These are phyloP conservation scores for Erebia palarica DNA, from an alignment of 2,888 invertebrate genomes.

Conservation along the genomic window DNA sequence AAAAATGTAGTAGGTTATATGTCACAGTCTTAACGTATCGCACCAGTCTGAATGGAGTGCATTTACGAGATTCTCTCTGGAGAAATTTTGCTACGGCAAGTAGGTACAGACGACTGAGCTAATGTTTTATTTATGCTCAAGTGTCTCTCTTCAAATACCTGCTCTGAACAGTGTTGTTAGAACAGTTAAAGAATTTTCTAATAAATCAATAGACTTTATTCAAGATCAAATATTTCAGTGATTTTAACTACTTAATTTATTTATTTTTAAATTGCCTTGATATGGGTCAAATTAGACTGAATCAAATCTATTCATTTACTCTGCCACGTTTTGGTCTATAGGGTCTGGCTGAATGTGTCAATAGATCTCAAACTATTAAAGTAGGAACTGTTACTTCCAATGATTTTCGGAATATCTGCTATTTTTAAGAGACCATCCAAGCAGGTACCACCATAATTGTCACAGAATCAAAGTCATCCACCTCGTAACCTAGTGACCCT, in stretches of 20 bases:
- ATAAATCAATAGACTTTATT: neutral
- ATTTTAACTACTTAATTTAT: no score
- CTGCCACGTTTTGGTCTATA: no score
- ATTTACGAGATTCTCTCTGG: slow-evolving; percentile 63
- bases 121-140: slow-evolving; percentile 67
- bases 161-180: neutral
- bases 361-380: no score
- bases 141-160: slow-evolving; percentile 12
- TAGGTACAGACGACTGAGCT: slow-evolving; percentile 48
- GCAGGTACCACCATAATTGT: slow-evolving; percentile 1
- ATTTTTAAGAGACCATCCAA: neutral
- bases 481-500: slow-evolving; percentile 69
- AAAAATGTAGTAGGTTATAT: neutral
- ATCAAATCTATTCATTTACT: no score
- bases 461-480: slow-evolving; percentile 51
- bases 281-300: no score
- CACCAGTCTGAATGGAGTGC: slow-evolving; percentile 53
- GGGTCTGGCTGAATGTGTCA: no score
- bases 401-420: neutral
- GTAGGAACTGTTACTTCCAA: neutral
- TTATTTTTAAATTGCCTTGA: no score
- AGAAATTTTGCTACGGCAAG: slow-evolving; percentile 60
- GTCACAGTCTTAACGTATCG: slow-evolving; percentile 32
- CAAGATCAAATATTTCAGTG: no score
- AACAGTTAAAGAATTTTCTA: neutral